phyloP scores from a whole-genome alignment of 2,797 vertebrate genomes.

The Intellagama lesueurii region DNA sequence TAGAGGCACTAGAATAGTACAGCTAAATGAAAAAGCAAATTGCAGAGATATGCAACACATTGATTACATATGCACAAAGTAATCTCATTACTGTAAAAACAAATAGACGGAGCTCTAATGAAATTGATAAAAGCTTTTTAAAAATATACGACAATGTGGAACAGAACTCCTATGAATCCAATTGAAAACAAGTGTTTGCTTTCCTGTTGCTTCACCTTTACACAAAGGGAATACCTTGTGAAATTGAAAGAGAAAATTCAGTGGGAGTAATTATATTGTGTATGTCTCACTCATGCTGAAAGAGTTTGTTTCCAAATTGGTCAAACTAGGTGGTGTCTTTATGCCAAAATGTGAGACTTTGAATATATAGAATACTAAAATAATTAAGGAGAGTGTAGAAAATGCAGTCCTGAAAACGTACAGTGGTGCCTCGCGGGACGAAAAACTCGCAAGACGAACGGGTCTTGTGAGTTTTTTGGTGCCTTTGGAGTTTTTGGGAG shows the following conservation, averaged over 20 bases:
- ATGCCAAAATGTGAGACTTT: too few species aligned
- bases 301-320: not conserved
- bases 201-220: not conserved
- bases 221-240: not conserved
- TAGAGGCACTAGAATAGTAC: slow-evolving; percentile 12
- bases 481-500: too few species aligned
- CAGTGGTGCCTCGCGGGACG: too few species aligned
- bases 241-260: not conserved
- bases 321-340: not conserved
- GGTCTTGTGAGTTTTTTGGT: too few species aligned
- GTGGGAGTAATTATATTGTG: not conserved
- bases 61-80: slow-evolving; percentile 37
- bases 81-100: slow-evolving; percentile 39
- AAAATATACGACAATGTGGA: slow-evolving; percentile 15
- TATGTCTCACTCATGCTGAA: not conserved
- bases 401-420: too few species aligned
- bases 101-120: slow-evolving; percentile 25
- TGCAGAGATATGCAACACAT: slow-evolving; percentile 28
- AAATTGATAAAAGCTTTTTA: slow-evolving; percentile 32
- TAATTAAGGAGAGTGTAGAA: too few species aligned
- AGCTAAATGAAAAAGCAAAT: slow-evolving; percentile 36
- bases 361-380: too few species aligned
- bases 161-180: not conserved
- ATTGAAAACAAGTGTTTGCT: slow-evolving; percentile 2
- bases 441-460: too few species aligned